Evolutionary conservation across 2,113 vertebrate genomes (phyloP).

Genomic region (Chrysochloris asiatica): DNA sequence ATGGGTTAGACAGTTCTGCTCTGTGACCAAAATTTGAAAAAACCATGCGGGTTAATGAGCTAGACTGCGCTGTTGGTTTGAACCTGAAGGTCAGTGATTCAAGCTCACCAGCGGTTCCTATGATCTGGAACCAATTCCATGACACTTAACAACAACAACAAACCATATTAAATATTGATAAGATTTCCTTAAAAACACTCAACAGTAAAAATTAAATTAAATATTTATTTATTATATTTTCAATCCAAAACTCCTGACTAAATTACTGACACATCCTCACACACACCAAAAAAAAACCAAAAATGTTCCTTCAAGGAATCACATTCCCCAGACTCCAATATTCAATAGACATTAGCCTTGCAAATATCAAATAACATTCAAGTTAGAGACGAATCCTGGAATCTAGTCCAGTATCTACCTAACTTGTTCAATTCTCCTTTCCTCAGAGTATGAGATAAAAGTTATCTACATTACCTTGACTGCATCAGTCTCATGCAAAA

Average conservation of each 20-base stretch:
- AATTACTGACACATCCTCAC: not conserved
- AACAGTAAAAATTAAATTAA: constrained; percentile 29
- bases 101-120: too few species aligned
- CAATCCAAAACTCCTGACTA: not conserved
- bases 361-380: constrained; percentile 15
- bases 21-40: constrained; percentile 25
- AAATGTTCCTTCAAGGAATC: not conserved
- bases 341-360: constrained; percentile 2
- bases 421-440: constrained; percentile 3
- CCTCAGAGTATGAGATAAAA: not conserved
- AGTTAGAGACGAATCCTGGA: constrained; percentile 5
- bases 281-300: not conserved
- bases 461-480: not conserved
- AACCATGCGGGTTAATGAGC: too few species aligned
- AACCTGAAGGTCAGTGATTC: too few species aligned
- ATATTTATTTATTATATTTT: not conserved
- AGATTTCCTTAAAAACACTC: not conserved
- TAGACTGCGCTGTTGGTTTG: too few species aligned
- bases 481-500: not conserved
- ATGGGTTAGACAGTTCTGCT: constrained; percentile 1
- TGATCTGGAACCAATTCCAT: too few species aligned
- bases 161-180: too few species aligned
- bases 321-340: not conserved
- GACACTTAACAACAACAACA: too few species aligned
- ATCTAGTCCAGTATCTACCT: not conserved